These are phyloP conservation scores for Notothenia coriiceps DNA, from an alignment of 2,113 vertebrate species.

Conservation along the genomic window DNA sequence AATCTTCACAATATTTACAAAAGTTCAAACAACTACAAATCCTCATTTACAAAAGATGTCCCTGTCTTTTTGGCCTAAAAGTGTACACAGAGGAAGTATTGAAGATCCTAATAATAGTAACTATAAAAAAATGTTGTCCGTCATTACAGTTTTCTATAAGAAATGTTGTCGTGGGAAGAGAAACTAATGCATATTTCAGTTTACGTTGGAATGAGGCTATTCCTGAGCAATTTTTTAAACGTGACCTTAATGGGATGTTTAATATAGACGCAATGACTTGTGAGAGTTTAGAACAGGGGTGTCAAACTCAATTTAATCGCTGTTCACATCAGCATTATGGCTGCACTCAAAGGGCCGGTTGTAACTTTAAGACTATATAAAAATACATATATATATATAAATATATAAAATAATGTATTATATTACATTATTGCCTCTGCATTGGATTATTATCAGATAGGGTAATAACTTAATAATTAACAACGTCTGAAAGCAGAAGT, in stretches of 20 bases:
- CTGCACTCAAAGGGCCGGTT: too few relatives aligned
- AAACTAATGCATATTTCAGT: not conserved
- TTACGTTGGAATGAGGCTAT: not conserved
- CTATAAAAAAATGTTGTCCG: too few relatives aligned
- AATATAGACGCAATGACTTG: not conserved
- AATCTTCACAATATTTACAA: not conserved
- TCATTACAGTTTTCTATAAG: not conserved
- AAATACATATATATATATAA: too few relatives aligned
- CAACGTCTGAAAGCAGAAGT: too few relatives aligned
- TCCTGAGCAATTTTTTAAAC: not conserved
- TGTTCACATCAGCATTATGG: too few relatives aligned
- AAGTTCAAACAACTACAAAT: not conserved
- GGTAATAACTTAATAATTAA: too few relatives aligned
- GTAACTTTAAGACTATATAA: too few relatives aligned
- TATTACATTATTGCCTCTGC: too few relatives aligned
- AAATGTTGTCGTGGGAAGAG: not conserved
- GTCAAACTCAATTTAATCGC: too few relatives aligned
- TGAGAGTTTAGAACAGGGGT: not conserved
- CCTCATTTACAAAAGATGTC: not conserved
- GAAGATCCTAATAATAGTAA: not conserved
- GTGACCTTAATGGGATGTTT: not conserved
- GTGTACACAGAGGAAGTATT: not conserved
- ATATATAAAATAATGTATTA: too few relatives aligned
- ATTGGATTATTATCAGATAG: too few relatives aligned
- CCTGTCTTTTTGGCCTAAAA: not conserved